phyloP scores from a whole-genome alignment of 2,113 vertebrate species.

The Xyliphius kryptos region DNA sequence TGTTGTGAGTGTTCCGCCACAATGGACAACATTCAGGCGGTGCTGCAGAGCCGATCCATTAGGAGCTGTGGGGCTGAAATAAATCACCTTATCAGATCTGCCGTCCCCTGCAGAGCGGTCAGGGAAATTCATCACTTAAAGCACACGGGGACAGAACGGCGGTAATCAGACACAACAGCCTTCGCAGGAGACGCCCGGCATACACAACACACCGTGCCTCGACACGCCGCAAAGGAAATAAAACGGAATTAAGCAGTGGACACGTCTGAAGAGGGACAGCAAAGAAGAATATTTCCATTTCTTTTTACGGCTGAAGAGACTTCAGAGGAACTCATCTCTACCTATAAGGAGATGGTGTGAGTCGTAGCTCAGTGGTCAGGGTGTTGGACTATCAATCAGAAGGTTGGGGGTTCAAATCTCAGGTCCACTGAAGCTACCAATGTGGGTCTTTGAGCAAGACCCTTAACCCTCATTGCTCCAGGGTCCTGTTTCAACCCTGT shows the following conservation, averaged over 20 bases:
- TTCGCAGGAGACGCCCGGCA: neutral
- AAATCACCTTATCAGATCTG: constrained; percentile 70
- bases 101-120: constrained; percentile 65
- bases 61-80: constrained; percentile 66
- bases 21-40: constrained; percentile 66
- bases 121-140: constrained; percentile 67
- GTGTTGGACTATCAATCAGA: too few relatives aligned
- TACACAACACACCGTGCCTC: neutral
- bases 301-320: too few relatives aligned
- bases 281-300: too few relatives aligned
- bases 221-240: neutral
- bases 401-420: too few relatives aligned
- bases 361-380: too few relatives aligned
- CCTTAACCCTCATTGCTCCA: too few relatives aligned
- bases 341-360: too few relatives aligned
- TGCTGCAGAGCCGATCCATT: constrained; percentile 70
- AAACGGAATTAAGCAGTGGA: neutral
- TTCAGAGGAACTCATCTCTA: too few relatives aligned
- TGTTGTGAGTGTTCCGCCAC: constrained; percentile 37
- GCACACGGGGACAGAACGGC: constrained; percentile 57
- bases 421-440: too few relatives aligned
- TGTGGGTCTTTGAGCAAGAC: too few relatives aligned
- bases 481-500: too few relatives aligned
- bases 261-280: neutral
- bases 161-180: constrained; percentile 49